Evolutionary conservation across 2,113 vertebrate species (phyloP), one percentile per base, ranked within the genome.

Genomic region (Fulica atra): DNA sequence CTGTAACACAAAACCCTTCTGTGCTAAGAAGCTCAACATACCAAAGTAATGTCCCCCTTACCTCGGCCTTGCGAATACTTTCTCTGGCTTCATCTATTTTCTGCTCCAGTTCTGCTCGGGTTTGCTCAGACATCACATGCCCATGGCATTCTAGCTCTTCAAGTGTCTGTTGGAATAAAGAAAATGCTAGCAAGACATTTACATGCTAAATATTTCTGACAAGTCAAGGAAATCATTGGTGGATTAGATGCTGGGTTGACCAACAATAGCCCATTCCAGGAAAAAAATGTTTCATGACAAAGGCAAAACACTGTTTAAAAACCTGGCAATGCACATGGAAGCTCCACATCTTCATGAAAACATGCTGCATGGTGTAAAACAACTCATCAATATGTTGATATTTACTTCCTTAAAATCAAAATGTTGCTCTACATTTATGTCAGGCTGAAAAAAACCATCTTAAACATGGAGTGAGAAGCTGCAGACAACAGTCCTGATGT

Each of bases 31-130:
- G 50, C 7, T 26, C 23, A 56, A 78, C 6, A 33, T 7, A 50
- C 10, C 48, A 46, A 16, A 59, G 36, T 3, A 24, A 66, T 16
- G 33, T 33, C 46, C 33, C 14, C 54, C 89, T 97, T 92, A 99
- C 99, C 99, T 99, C 99, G 23, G 99, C 99, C 98, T 99, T 99
- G 91, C 99, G 99, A 48, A 99, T 99, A 89, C 97, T 98, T 97
- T 99, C 99, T 98, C 98, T 99, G 95, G 99, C 98, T 94, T 99
- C 99, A 35, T 99, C 99, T 40, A 99, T 98, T 95, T 99, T 99
- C 97, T 99, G 98, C 95, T 99, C 99, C 96, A 99, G 97, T 20
- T 99, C 99, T 31, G 95, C 98, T 84, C 99, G 98, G 76, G 97
- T 98, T 89, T 99, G 99, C 91, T 99, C 99, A 13, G 99, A 98